Base-by-base conservation (phyloP, 2,113 vertebrate genomes). In the Nycticebus coucang region DNA sequence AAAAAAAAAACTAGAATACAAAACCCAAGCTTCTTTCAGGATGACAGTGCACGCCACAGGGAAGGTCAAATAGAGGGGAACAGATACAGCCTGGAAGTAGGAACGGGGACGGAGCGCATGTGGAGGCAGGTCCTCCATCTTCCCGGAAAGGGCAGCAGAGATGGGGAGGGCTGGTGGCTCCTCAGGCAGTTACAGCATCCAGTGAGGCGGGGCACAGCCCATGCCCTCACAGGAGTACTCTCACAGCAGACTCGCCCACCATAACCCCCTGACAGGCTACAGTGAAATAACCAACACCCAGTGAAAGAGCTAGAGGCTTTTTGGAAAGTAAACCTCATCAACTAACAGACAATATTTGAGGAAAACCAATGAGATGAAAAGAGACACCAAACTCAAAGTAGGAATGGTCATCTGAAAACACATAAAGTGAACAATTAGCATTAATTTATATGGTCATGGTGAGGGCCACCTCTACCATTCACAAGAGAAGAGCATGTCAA, bases 11-110 rank as follows among this genome's bases (percentile, higher is more conserved):
- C 4, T 41, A 62, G 74, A 80, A n/a, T 10, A 35, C 11, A 62
- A 60, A 60, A 33, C 0, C 21, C 28, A 62, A 62, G 83, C n/a
- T 55, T 62, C 3, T 69, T 41, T 91, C 53, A 53, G 37, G 37
- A 41, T 4, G 74, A 41, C 9, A 26, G 13, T 9, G 50, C 4
- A 13, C 17, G 75, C 57, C 26, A 13, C 0, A 15, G 30, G 30
- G 14, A 30, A 55, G 41, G 35, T 28, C 62, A 75, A 53, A 35
- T 9, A 37, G 74, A 55, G 26, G 75, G 18, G 66, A 79, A 26
- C 35, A n/a, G 71, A 33, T 12, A 2, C 1, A 24, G 1, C 19
- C 24, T 41, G 1, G 1, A 14, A 30, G 35, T 17, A 6, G 4
- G 45, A 33, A 9, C 28, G 60, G 50, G 22, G 33, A 35, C 60